Evolutionary conservation across 2,888 invertebrate genomes (phyloP), one percentile per base, ranked within the genome.

Genomic region (Antheraea yamamai): DNA sequence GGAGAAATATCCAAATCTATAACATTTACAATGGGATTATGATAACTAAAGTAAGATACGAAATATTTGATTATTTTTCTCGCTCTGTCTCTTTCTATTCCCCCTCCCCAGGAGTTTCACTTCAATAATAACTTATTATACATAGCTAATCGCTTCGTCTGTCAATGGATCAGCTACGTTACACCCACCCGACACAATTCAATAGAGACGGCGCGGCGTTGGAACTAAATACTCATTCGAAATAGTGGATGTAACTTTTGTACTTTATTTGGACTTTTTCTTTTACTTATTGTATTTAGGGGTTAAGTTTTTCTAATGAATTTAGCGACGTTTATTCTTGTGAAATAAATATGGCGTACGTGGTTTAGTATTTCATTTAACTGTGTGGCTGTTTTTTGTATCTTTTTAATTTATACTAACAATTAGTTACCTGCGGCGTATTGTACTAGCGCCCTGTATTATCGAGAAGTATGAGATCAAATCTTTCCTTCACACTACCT

Each of bases 211-310:
- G 78, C 78, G 78, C 79, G 78, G 78, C 79, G 78, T 76, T 78
- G 78, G 78, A 80, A 82, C 80, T 79, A 81, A 82, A 81, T 81
- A 81, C 78, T 76, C 78, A 76, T 79, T 79, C 75, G 73, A 76
- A 76, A 76, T 78, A 77, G 72, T 73, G 75, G 73, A 76, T 77
- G 39, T 70, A 70, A 74, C 72, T 70, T 72, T 74, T 75, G 72
- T 77, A 78, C 75, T 77, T 78, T 77, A 76, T 77, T 77, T 74
- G 39, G 23, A 70, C 70, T 70, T 39, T 66, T 70, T 39, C 70
- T 70, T 39, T 70, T 70, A 70, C 70, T 70, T 70, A 70, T 39
- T 39, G 70, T 70, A 20, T 35, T 70, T 39, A 39, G 70, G 64
- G 75, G 76, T 35, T 72, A 70, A 75, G 74, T 76, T 76, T 58